Percentiles rank a stretch among this genome's conserved stretches.
Evolutionary conservation across 2,888 invertebrate genomes (phyloP).

Genomic region (Rhagophthalmus giganteus): DNA sequence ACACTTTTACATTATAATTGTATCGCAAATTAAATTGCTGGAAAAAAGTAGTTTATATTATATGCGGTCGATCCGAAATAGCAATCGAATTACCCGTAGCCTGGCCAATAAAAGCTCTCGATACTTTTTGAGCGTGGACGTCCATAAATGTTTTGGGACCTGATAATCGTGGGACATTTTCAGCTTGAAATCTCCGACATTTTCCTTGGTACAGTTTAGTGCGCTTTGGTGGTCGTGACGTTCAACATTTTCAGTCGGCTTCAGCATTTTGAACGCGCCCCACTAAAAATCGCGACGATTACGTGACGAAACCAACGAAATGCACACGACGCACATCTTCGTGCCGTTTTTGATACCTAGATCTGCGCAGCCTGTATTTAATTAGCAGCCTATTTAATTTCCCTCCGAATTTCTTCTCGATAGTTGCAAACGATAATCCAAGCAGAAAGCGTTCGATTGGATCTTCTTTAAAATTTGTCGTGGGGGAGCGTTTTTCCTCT

Average conservation of each 20-base stretch:
- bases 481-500: no score
- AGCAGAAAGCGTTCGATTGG: conserved; percentile 55
- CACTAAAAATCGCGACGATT: conserved; percentile 57
- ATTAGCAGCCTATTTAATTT: conserved; percentile 60
- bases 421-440: conserved; percentile 49
- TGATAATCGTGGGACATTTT: conserved; percentile 71
- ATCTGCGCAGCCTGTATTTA: conserved; percentile 58
- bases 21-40: conserved; percentile 57
- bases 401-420: conserved; percentile 54
- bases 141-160: conserved; percentile 57
- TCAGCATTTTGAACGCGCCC: conserved; percentile 64
- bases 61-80: background rate
- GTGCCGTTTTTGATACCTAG: conserved; percentile 55
- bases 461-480: conserved; percentile 38
- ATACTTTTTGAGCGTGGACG: conserved; percentile 62
- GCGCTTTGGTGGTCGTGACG: conserved; percentile 71
- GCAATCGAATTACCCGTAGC: background rate
- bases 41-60: background rate
- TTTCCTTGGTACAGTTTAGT: conserved; percentile 68
- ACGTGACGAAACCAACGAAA: background rate
- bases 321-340: conserved; percentile 50
- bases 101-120: conserved; percentile 59
- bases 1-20: conserved; percentile 57
- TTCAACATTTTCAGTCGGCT: conserved; percentile 67
- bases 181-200: conserved; percentile 79